phyloP scores from a whole-genome alignment of 2,797 vertebrate species.

The Melanotaenia pygmaea region DNA sequence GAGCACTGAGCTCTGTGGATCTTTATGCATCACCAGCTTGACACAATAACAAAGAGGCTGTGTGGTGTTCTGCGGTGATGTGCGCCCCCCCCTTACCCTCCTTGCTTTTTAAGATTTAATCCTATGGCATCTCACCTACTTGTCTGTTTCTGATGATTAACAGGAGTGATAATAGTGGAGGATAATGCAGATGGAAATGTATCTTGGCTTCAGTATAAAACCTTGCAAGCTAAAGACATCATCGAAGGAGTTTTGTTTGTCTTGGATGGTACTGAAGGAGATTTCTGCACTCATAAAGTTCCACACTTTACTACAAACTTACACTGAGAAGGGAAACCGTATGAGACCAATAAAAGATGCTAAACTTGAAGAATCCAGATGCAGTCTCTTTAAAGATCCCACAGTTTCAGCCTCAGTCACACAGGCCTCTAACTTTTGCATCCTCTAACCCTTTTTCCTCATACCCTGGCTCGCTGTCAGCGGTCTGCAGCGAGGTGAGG shows the following conservation, averaged over 20 bases:
- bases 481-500: constrained; percentile 45
- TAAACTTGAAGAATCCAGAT: constrained; percentile 24
- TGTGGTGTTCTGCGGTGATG: constrained; percentile 1
- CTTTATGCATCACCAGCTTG: constrained; percentile 56
- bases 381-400: not conserved
- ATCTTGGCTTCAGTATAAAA: constrained; percentile 27
- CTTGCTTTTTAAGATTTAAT: constrained; percentile 27
- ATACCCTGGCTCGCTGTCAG: constrained; percentile 45
- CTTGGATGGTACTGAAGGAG: constrained; percentile 2
- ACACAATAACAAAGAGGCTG: constrained; percentile 22
- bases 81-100: not conserved
- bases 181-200: constrained; percentile 21
- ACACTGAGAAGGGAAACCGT: not conserved
- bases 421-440: not conserved
- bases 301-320: constrained; percentile 3
- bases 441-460: constrained; percentile 11
- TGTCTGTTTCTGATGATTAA: constrained; percentile 49
- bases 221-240: constrained; percentile 19
- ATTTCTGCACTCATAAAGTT: constrained; percentile 5
- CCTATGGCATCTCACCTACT: not conserved
- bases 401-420: not conserved
- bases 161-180: constrained; percentile 42
- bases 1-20: constrained; percentile 56
- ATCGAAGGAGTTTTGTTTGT: constrained; percentile 12
- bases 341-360: not conserved